These are phyloP conservation scores for Erpetoichthys calabaricus DNA, from an alignment of 2,797 vertebrate genomes.

Conservation along the genomic window DNA sequence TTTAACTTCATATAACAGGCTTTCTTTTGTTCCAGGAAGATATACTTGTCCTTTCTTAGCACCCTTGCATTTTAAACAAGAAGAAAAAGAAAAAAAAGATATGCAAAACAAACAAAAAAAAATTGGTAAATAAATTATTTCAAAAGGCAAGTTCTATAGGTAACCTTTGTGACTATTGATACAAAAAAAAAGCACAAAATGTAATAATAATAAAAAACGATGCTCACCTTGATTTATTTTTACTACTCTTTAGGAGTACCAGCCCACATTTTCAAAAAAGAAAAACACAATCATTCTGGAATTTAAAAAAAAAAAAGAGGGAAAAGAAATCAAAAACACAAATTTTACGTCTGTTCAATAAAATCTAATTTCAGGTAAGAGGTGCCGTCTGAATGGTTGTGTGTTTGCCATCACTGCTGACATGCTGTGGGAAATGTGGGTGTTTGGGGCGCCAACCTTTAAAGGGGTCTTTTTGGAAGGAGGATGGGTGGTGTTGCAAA, in stretches of 20 bases:
- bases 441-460: no score
- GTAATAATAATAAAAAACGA: slow-evolving; percentile 39
- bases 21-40: slow-evolving; percentile 43
- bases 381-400: slow-evolving; percentile 12
- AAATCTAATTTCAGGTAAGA: slow-evolving; percentile 70
- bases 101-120: slow-evolving; percentile 48
- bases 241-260: slow-evolving; percentile 55
- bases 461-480: no score
- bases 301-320: no score
- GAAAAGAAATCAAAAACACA: slow-evolving; percentile 34
- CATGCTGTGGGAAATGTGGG: no score
- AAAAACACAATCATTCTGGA: slow-evolving; percentile 13
- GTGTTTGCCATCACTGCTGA: no score
- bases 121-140: slow-evolving; percentile 74
- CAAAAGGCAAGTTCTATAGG: slow-evolving; percentile 30
- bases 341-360: slow-evolving; percentile 70
- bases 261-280: slow-evolving; percentile 59
- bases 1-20: slow-evolving; percentile 62
- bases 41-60: slow-evolving; percentile 37
- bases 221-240: slow-evolving; percentile 47
- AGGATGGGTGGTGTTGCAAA: no score
- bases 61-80: slow-evolving; percentile 58
- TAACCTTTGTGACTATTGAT: slow-evolving; percentile 50
- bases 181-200: slow-evolving; percentile 60
- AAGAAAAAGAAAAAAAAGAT: slow-evolving; percentile 64